phyloP scores from a whole-genome alignment of 2,888 invertebrate species.

The Lithophane leautieri region DNA sequence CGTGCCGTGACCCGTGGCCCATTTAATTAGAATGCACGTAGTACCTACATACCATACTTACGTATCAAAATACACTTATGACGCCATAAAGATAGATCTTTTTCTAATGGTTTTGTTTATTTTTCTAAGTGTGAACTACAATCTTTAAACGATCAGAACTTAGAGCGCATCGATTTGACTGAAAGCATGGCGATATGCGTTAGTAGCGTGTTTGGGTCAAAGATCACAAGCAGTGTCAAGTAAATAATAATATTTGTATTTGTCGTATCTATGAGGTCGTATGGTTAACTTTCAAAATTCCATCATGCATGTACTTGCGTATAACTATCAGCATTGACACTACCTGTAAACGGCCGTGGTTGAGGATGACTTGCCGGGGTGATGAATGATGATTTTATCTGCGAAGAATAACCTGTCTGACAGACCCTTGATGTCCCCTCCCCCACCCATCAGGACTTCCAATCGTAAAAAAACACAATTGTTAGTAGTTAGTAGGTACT shows the following conservation, averaged over 20 bases:
- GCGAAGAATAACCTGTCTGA: too few species aligned
- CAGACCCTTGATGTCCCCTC: neutral
- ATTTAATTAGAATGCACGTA: slow-evolving; percentile 1
- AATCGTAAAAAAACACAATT: too few species aligned
- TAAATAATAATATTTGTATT: slow-evolving; percentile 39
- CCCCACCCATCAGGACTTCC: too few species aligned
- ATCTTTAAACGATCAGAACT: neutral
- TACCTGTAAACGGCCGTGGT: neutral
- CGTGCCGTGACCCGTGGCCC: neutral
- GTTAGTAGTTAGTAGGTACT: neutral
- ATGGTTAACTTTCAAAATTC: neutral
- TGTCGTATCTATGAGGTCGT: neutral
- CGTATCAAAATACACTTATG: neutral
- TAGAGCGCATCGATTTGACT: neutral
- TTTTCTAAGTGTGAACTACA: slow-evolving; percentile 3
- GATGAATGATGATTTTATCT: too few species aligned
- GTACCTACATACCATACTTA: neutral
- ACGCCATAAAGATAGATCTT: neutral
- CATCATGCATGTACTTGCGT: neutral
- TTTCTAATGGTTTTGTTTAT: slow-evolving; percentile 9
- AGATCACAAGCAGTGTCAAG: slow-evolving; percentile 12
- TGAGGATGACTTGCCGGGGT: neutral
- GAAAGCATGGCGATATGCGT: slow-evolving; percentile 6
- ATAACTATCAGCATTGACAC: neutral
- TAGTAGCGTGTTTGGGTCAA: slow-evolving; percentile 33